Conservation (phyloP, 2,888 invertebrate species). For the Escarpia spicata region DNA sequence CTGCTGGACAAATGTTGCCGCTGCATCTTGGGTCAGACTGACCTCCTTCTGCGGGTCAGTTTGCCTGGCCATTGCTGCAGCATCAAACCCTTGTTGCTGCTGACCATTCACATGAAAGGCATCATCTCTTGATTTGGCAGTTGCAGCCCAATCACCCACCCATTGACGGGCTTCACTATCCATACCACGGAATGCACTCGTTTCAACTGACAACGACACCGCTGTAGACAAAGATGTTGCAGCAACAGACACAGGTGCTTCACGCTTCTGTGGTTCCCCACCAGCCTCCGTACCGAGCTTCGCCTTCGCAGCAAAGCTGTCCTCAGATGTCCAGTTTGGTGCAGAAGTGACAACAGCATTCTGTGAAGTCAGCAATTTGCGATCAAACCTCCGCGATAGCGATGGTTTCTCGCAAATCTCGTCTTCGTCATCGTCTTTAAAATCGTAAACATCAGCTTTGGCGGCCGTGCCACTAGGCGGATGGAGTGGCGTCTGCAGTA, state of each 20-base stretch:
- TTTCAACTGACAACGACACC: not conserved
- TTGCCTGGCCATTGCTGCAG: not conserved
- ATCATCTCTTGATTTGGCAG: too few species aligned
- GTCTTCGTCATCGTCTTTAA: not conserved
- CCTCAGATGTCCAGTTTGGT: not conserved
- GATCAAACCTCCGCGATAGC: not conserved
- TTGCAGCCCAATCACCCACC: not conserved
- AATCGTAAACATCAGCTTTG: not conserved
- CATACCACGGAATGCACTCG: not conserved
- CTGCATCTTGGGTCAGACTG: not conserved
- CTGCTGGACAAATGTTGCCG: not conserved
- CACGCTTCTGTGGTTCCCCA: not conserved
- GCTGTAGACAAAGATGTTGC: not conserved
- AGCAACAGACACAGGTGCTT: not conserved
- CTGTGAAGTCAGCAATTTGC: not conserved
- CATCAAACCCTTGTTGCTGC: not conserved
- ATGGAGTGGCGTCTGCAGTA: not conserved
- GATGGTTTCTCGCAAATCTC: not conserved
- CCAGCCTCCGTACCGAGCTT: not conserved
- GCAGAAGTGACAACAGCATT: not conserved
- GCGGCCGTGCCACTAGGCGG: not conserved
- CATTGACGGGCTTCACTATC: not conserved
- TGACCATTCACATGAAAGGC: too few species aligned
- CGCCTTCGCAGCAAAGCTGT: not conserved
- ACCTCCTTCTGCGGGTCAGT: not conserved